These are phyloP conservation scores for Tachypleus tridentatus DNA, from an alignment of 1,140 invertebrate species.

Conservation along the genomic window DNA sequence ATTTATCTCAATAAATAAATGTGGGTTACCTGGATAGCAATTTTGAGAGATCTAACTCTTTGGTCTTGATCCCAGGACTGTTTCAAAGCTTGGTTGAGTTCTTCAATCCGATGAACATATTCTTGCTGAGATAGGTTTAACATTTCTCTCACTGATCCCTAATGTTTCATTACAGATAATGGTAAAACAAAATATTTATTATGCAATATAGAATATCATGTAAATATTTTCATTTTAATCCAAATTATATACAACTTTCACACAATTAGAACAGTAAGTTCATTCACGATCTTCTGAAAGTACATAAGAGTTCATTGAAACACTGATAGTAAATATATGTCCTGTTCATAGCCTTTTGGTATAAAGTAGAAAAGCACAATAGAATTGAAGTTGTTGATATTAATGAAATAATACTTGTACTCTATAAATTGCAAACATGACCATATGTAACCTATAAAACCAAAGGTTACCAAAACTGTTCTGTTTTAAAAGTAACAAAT, in stretches of 20 bases:
- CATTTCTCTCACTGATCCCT: slow-evolving; percentile 57
- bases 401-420: too few species aligned
- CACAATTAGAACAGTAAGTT: not conserved
- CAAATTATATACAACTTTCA: not conserved
- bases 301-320: too few species aligned
- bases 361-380: too few species aligned
- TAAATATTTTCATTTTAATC: not conserved
- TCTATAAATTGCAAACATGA: too few species aligned
- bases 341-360: too few species aligned
- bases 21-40: slow-evolving; percentile 62
- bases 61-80: slow-evolving; percentile 85
- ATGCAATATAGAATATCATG: not conserved
- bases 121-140: slow-evolving; percentile 77
- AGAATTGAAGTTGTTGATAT: too few species aligned
- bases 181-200: not conserved
- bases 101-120: slow-evolving; percentile 73
- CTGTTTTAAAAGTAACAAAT: too few species aligned
- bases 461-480: too few species aligned
- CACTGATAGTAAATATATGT: too few species aligned
- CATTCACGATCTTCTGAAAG: too few species aligned
- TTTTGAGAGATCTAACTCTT: slow-evolving; percentile 89
- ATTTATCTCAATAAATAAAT: slow-evolving; percentile 6
- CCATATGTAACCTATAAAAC: too few species aligned
- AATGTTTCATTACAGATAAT: not conserved
- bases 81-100: slow-evolving; percentile 77